Conservation (phyloP, 2,888 invertebrate species). For the Aspidapion aeneum region DNA sequence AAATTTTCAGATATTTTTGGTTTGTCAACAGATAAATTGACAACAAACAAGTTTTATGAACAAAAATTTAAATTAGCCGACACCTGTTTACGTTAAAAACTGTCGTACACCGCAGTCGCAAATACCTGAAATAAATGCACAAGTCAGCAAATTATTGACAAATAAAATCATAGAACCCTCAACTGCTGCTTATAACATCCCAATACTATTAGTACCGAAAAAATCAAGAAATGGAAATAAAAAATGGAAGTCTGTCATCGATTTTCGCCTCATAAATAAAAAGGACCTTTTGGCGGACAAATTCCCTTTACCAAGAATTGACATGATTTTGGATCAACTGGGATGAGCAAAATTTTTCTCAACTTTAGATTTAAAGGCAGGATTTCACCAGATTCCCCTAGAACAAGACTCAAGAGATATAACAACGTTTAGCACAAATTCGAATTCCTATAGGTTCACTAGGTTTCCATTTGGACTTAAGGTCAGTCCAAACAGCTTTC, state of each 20-base stretch:
- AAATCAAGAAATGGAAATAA: not conserved
- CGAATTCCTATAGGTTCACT: too few relatives aligned
- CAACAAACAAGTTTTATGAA: conserved; percentile 29
- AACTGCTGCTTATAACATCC: not conserved
- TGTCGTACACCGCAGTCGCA: conserved; percentile 24
- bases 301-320: not conserved
- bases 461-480: too few relatives aligned
- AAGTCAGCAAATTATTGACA: conserved; percentile 24
- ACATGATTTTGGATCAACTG: not conserved
- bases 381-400: not conserved
- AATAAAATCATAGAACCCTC: conserved; percentile 17
- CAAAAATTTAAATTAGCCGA: conserved; percentile 23
- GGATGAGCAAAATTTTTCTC: not conserved
- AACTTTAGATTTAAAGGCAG: not conserved
- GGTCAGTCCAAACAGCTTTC: too few relatives aligned
- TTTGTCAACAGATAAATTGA: conserved; percentile 22
- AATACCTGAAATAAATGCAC: conserved; percentile 24
- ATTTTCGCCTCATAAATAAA: not conserved
- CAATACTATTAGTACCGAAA: not conserved
- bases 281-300: not conserved
- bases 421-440: too few relatives aligned
- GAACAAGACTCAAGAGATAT: too few relatives aligned
- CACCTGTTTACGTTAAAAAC: conserved; percentile 27
- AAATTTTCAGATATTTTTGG: conserved; percentile 25
- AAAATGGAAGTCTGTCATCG: not conserved